These are phyloP conservation scores for Spodoptera exigua DNA, from an alignment of 2,888 invertebrate genomes.

Conservation along the genomic window DNA sequence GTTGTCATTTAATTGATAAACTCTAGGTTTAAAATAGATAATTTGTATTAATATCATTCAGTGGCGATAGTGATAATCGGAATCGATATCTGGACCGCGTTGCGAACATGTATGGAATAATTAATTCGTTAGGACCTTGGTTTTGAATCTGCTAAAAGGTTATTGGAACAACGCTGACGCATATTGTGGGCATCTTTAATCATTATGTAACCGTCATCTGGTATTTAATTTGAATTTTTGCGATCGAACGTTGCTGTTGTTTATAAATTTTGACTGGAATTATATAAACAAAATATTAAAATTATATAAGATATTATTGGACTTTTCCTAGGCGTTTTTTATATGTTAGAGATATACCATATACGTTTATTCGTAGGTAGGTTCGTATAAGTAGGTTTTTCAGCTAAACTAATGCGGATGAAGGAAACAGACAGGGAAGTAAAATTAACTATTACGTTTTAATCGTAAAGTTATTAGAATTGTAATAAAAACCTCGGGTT, in stretches of 20 bases:
- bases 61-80: slow-evolving; percentile 8
- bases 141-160: slow-evolving; percentile 33
- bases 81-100: slow-evolving; percentile 13
- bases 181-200: slow-evolving; percentile 12
- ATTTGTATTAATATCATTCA: slow-evolving; percentile 30
- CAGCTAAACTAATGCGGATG: too few species aligned
- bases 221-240: not conserved
- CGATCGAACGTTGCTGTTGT: not conserved
- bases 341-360: too few species aligned
- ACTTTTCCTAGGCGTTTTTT: too few species aligned
- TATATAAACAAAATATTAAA: too few species aligned
- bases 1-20: slow-evolving; percentile 1
- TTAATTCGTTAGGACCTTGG: slow-evolving; percentile 33
- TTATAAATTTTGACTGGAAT: too few species aligned
- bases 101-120: slow-evolving; percentile 15
- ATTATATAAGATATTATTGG: too few species aligned
- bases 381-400: too few species aligned
- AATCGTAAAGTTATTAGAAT: too few species aligned
- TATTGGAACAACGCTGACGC: slow-evolving; percentile 31
- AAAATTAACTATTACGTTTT: too few species aligned
- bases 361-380: too few species aligned
- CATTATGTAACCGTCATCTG: slow-evolving; percentile 1
- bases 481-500: too few species aligned
- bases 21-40: not conserved
- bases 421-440: too few species aligned